Base-by-base conservation (phyloP, 2,888 invertebrate species). In the Hirtodrosophila alboralis region DNA sequence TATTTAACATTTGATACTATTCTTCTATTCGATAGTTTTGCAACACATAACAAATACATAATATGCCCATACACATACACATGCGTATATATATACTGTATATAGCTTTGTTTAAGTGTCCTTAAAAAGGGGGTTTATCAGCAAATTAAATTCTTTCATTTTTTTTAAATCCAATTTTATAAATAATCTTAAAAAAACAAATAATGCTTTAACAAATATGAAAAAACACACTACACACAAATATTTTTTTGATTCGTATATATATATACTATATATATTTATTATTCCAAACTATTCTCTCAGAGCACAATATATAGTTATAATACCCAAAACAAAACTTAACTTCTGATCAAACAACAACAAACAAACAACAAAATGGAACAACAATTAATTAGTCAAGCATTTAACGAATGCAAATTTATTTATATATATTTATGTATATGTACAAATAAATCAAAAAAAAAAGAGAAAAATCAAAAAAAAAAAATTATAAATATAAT, bases 31-130 rank as follows among this genome's bases (percentile, higher is more conserved):
- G 23, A 23, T 23, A 23, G 1, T 8, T 23, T 23, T 23, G 23
- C 23, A 23, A 8, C 14, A 12, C 13, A n/a, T 13, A 10, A 28
- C n/a, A n/a, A 27, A n/a, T 8, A 10, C 7, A 18, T 18, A 18
- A 23, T 18, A 31, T 26, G 41, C 8, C 36, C 4, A 26, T 33
- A 48, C 23, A 41, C n/a, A 51, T 9, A 31, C 7, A 12, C 3
- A 45, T 2, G 30, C 2, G 13, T 2, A 37, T 12, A 38, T 30
- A 38, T 30, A 27, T 13, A 45, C 8, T 67, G 48, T 65, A 69
- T 52, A 56, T 65, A 71, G 75, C 74, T 74, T 86, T 76, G 54
- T 87, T 88, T 87, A 88, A 87, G 87, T 88, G 88, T 87, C 88
- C 88, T 88, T 88, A 87, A 62, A 83, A 71, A 72, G 71, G 71